Evolutionary conservation across 2,113 vertebrate species (phyloP).

Genomic region (Onychorhynchus coronatus): DNA sequence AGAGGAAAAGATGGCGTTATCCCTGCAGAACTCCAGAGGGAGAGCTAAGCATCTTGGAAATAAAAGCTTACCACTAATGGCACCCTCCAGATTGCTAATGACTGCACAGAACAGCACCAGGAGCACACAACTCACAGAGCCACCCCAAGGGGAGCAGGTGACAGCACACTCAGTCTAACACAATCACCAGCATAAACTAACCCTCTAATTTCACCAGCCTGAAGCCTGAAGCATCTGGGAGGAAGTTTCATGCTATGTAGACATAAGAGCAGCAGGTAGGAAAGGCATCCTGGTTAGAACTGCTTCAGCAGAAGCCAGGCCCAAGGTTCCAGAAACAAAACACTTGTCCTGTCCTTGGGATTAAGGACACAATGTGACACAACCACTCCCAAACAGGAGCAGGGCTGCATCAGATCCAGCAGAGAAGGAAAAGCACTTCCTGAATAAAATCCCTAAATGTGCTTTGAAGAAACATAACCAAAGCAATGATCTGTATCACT

Average conservation of each 20-base stretch:
- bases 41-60: not conserved
- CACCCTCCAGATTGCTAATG: not conserved
- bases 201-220: not conserved
- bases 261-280: not conserved
- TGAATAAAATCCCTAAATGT: not conserved
- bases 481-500: not conserved
- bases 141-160: not conserved
- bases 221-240: not conserved
- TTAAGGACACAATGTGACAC: not conserved
- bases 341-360: not conserved
- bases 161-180: not conserved
- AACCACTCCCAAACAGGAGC: not conserved
- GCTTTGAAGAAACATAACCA: not conserved
- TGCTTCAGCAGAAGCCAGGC: not conserved
- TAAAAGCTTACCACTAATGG: not conserved
- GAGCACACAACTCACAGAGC: not conserved
- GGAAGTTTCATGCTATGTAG: not conserved
- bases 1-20: not conserved
- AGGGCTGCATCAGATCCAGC: not conserved
- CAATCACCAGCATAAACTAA: not conserved
- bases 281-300: fast-evolving
- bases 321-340: not conserved
- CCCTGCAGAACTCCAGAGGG: not conserved
- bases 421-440: not conserved
- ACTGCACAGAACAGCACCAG: not conserved